Conservation (phyloP, 2,797 vertebrate species). For the Gymnocypris eckloni region DNA sequence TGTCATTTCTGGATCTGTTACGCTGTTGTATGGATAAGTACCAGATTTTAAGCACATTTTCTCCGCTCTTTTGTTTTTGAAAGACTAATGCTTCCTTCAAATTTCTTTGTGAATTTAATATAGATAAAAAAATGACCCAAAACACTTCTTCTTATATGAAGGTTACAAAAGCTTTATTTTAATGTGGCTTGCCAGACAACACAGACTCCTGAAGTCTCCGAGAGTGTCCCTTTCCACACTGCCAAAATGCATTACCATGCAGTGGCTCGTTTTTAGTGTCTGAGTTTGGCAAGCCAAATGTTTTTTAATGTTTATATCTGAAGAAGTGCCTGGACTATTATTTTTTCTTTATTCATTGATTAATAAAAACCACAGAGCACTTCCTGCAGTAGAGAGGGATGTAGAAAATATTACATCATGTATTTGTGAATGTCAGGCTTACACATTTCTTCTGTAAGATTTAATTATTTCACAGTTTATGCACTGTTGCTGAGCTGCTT, state of each 20-base stretch:
- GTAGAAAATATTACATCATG: neutral
- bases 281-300: neutral
- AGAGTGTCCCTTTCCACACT: neutral
- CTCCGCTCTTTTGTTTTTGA: neutral
- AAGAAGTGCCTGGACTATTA: neutral
- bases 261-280: neutral
- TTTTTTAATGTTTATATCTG: neutral
- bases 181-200: neutral
- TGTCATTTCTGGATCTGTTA: neutral
- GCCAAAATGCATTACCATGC: neutral
- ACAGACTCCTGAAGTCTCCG: neutral
- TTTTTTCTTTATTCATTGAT: neutral
- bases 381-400: neutral
- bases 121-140: neutral
- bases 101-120: neutral
- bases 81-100: neutral
- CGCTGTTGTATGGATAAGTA: neutral
- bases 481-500: neutral
- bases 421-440: neutral
- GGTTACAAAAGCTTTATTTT: neutral
- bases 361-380: neutral
- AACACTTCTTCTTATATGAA: neutral
- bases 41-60: neutral
- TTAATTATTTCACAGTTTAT: neutral
- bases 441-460: neutral